Conservation (phyloP, 2,888 invertebrate species). For the Tenthredo notha region DNA sequence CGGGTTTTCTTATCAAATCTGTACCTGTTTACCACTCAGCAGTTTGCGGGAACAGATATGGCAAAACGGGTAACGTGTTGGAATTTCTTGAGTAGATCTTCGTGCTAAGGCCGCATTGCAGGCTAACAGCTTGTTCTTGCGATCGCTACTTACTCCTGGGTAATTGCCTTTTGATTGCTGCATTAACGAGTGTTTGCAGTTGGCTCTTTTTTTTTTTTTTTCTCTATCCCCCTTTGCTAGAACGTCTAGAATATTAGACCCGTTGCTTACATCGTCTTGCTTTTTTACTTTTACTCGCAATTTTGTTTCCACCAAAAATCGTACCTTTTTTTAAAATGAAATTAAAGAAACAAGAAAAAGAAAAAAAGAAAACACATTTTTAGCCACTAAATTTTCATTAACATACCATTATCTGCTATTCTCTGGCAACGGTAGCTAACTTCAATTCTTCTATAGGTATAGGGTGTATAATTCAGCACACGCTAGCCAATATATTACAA, state of each 20-base stretch:
- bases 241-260: background rate
- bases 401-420: background rate
- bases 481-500: constrained; percentile 70
- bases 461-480: constrained; percentile 58
- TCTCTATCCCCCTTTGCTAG: background rate
- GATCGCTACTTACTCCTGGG: constrained; percentile 60
- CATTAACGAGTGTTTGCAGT: constrained; percentile 65
- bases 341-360: background rate
- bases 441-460: constrained; percentile 53
- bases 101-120: constrained; percentile 64
- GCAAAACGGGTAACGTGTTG: constrained; percentile 62
- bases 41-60: constrained; percentile 44
- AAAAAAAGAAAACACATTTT: background rate
- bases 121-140: constrained; percentile 63
- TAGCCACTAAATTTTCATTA: constrained; percentile 16
- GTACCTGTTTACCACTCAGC: constrained; percentile 22
- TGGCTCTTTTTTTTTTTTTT: constrained; percentile 59
- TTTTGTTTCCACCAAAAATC: background rate
- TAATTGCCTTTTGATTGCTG: constrained; percentile 67
- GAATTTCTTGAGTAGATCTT: constrained; percentile 67
- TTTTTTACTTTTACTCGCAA: background rate
- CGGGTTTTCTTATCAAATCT: constrained; percentile 48
- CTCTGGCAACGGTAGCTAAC: constrained; percentile 60
- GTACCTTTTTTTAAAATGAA: background rate
- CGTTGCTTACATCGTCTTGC: background rate